These are phyloP conservation scores for Heterodera schachtii DNA, from an alignment of 1,140 invertebrate genomes.

Conservation along the genomic window DNA sequence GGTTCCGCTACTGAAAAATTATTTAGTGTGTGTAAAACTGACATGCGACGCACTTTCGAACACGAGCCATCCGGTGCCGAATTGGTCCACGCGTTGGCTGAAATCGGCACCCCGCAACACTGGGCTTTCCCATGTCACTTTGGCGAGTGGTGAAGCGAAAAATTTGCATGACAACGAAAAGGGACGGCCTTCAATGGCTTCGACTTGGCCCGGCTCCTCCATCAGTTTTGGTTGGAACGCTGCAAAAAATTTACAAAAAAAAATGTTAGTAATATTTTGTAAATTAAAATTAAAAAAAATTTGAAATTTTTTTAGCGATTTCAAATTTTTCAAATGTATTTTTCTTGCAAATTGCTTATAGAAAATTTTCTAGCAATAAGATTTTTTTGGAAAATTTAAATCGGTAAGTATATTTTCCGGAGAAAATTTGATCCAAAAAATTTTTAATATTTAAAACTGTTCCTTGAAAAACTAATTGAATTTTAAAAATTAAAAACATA, in stretches of 20 bases:
- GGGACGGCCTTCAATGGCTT: constrained; percentile 78
- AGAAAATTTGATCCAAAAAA: too few species aligned
- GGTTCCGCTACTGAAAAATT: constrained; percentile 73
- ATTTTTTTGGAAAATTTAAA: too few species aligned
- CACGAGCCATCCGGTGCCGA: constrained; percentile 78
- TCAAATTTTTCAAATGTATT: too few species aligned
- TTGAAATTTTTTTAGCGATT: too few species aligned
- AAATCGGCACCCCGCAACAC: constrained; percentile 47
- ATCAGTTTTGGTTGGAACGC: constrained; percentile 87
- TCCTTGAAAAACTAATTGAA: too few species aligned
- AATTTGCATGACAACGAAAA: constrained; percentile 85
- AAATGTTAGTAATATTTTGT: not conserved
- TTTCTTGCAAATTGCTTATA: too few species aligned
- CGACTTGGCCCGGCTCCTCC: constrained; percentile 77
- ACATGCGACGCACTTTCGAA: constrained; percentile 69
- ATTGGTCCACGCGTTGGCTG: constrained; percentile 52
- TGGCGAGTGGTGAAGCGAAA: constrained; percentile 89
- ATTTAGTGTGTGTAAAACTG: constrained; percentile 69
- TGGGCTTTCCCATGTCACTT: constrained; percentile 83
- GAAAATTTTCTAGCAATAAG: too few species aligned
- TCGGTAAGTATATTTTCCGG: too few species aligned
- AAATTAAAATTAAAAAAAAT: not conserved
- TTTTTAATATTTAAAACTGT: too few species aligned
- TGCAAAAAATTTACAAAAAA: constrained; percentile 63
- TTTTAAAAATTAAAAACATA: too few species aligned